These are phyloP conservation scores for Lipotes vexillifer DNA, from an alignment of 2,113 vertebrate genomes.

Conservation along the genomic window DNA sequence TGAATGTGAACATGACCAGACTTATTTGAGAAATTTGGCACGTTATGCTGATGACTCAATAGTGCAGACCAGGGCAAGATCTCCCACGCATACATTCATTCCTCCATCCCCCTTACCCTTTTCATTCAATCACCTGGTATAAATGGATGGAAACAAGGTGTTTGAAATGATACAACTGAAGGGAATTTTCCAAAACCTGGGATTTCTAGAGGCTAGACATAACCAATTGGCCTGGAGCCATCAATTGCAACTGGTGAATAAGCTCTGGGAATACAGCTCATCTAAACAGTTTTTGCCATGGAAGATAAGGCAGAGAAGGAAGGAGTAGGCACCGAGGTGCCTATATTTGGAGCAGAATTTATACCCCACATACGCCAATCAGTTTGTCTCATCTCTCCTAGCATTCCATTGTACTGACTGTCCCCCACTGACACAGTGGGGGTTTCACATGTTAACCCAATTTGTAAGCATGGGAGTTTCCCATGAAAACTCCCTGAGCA, in stretches of 20 bases:
- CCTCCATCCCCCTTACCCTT: neutral
- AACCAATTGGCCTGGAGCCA: neutral
- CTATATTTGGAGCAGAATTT: constrained; percentile 48
- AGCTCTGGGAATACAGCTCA: neutral
- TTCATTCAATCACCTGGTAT: neutral
- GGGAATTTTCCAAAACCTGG: neutral
- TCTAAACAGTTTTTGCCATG: neutral
- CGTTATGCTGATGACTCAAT: constrained; percentile 76
- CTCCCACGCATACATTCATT: neutral
- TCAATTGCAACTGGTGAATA: neutral
- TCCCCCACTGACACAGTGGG: neutral
- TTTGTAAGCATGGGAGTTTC: constrained; percentile 49
- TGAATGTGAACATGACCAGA: constrained; percentile 81
- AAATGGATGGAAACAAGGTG: neutral
- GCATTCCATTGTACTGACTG: constrained; percentile 58
- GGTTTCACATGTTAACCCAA: constrained; percentile 33
- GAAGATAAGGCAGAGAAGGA: neutral
- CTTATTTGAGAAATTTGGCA: constrained; percentile 77
- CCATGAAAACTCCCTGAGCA: constrained; percentile 33
- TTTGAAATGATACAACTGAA: neutral
- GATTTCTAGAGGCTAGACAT: neutral
- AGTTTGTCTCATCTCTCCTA: constrained; percentile 34
- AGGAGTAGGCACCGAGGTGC: neutral
- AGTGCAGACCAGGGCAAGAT: constrained; percentile 67
- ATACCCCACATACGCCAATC: constrained; percentile 38